Evolutionary conservation across 2,797 vertebrate species (phyloP), one percentile per base, ranked within the genome.

Genomic region (Pempheris klunzingeri): DNA sequence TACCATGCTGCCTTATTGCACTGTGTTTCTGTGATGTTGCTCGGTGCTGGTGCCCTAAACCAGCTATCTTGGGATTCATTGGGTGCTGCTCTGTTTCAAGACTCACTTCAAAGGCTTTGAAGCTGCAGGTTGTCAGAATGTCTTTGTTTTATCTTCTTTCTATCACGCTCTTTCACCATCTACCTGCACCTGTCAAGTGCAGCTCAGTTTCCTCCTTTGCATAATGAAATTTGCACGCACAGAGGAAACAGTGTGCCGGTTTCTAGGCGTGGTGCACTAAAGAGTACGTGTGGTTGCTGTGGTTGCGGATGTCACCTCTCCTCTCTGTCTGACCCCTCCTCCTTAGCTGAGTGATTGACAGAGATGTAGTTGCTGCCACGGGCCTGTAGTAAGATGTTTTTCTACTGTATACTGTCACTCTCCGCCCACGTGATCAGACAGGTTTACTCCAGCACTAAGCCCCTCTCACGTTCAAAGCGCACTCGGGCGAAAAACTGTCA

Each of bases 221-320:
- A 65, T 72, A 39, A 65, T 22, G 57, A 79, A 49, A 64, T 38
- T 12, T n/a, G 13, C 38, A 58, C 80, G 36, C 41, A 73, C 71
- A 87, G 75, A 88, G 89, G 87, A 90, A 91, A 12, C 46, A 0
- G 69, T 58, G 65, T 49, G 49, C 57, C 0, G 38, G 41, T 50
- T 82, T 52, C 47, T 32, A 86, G 89, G 89, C 3, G 82, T 76
- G 86, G 85, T 73, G 75, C 65, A 7, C 55, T 30, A 18, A 3
- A 71, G 43, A 74, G 74, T 84, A 66, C n/a, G 47, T 72, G 90
- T 88, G 90, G 83, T 83, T 44, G 43, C 26, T 78, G 86, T 76
- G 89, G 87, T 87, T 86, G 49, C 78, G 58, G 74, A 49, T 69
- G 61, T 80, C 39, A 39, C 61, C 47, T 53, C n/a, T 39, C 22